phyloP scores from a whole-genome alignment of 2,113 vertebrate genomes.

The Semicossyphus pulcher region DNA sequence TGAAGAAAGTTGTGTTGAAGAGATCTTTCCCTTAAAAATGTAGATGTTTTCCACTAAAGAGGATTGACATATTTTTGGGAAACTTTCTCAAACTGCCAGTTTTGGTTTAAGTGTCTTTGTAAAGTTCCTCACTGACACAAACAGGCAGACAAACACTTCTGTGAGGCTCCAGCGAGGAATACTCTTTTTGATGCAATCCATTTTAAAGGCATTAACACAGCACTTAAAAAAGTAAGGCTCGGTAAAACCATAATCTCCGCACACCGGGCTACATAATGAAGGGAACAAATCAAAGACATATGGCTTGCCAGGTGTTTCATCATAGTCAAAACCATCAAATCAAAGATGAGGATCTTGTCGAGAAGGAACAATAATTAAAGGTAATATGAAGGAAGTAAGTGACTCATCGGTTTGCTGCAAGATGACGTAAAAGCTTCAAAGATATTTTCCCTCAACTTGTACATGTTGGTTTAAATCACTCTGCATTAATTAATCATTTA shows the following conservation, averaged over 20 bases:
- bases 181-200: neutral
- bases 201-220: neutral
- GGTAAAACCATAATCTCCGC: neutral
- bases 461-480: no score
- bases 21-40: slow-evolving; percentile 1
- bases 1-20: neutral
- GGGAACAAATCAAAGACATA: neutral
- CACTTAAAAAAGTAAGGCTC: neutral
- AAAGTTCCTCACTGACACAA: neutral
- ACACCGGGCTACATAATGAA: neutral
- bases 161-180: neutral
- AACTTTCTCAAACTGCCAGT: slow-evolving; percentile 6
- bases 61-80: neutral
- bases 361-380: neutral
- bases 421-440: neutral
- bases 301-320: neutral
- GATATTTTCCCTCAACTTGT: neutral
- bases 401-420: neutral
- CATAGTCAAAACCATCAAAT: neutral
- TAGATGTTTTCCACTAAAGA: slow-evolving; percentile 5
- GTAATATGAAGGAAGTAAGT: neutral
- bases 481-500: no score
- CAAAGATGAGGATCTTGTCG: neutral
- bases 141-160: neutral
- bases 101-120: neutral